A percentile compares a stretch with the other conserved stretches of the same genome.
These are phyloP conservation scores for Sapayoa aenigma DNA, from an alignment of 2,113 vertebrate species.

Conservation along the genomic window DNA sequence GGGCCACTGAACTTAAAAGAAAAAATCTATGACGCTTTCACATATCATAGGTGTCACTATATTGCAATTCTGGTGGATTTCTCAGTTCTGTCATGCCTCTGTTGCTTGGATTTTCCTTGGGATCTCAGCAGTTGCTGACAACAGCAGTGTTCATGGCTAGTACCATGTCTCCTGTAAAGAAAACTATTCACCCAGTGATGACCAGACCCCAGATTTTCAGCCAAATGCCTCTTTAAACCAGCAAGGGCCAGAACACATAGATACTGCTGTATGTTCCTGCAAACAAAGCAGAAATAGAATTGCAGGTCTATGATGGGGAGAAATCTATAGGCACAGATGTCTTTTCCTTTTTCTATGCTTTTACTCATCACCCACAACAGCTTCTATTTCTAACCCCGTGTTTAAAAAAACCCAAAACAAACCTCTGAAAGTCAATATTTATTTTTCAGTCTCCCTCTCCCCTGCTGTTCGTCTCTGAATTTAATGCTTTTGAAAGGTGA, in stretches of 20 bases:
- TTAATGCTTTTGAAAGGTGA: constrained; percentile 56
- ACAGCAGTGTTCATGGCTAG: neutral
- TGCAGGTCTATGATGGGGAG: neutral
- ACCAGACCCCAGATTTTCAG: neutral
- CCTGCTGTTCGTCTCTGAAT: constrained; percentile 28
- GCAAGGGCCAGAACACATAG: neutral
- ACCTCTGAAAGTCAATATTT: constrained; percentile 49
- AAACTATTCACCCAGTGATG: neutral
- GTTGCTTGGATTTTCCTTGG: neutral
- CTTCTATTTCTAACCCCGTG: neutral
- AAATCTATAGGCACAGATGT: neutral
- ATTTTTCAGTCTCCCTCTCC: constrained; percentile 36
- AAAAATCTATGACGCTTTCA: neutral
- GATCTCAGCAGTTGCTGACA: neutral
- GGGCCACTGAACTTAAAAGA: neutral
- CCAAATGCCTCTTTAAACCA: neutral
- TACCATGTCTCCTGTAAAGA: neutral
- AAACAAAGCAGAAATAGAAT: neutral
- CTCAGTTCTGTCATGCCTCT: neutral
- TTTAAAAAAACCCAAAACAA: constrained; percentile 43
- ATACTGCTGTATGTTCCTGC: neutral
- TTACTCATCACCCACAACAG: neutral
- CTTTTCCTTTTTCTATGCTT: neutral
- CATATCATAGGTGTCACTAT: rapidly evolving
- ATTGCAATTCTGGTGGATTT: neutral